Evolutionary conservation across 2,113 vertebrate species (phyloP), one percentile per base, ranked within the genome.

Genomic region (Phylloscopus trochiloides): DNA sequence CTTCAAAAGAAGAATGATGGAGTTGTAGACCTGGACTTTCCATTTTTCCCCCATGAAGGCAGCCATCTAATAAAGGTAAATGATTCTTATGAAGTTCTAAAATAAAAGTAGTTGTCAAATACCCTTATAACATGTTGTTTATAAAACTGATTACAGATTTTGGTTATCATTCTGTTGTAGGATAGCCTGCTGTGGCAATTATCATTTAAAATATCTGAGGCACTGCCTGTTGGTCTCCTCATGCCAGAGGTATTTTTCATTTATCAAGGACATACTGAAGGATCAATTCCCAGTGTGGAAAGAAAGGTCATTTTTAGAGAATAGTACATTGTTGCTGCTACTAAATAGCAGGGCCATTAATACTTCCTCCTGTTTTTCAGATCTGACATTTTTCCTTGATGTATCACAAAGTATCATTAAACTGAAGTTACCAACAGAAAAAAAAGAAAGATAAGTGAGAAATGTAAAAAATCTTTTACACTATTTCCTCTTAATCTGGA

Each of bases 1-100:
- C 78, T 96, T 95, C 95, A 97, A 97, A 98, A 97, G 85, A 96
- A 94, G 43, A 94, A 88, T 91, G 86, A 94, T 90, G 34, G 86
- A 73, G 40, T 67, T 93, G 55, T 84, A 81, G 71, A 92, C 48
- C 34, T 70, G 74, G 63, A 63, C 47, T 91, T 96, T 92, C 48
- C 10, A 63, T 90, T 80, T 84, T 84, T 19, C 9, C 40, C 50
- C 84, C 18, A 45, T 31, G 28, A 90, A 94, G 51, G 11, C 38
- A 94, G 61, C 8, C 16, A n/a, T 93, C 75, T 86, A 94, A 85
- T 84, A 94, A 93, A 92, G 50, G 77, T 77, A 96, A 97, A 95
- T 78, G 6, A 83, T 83, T 88, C 50, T 74, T 51, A 34, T 57
- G 66, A 92, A 74, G 65, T 78, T 47, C 55, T 79, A 50, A 74